Conservation (phyloP, 2,888 invertebrate species). For the Tipula helvola region DNA sequence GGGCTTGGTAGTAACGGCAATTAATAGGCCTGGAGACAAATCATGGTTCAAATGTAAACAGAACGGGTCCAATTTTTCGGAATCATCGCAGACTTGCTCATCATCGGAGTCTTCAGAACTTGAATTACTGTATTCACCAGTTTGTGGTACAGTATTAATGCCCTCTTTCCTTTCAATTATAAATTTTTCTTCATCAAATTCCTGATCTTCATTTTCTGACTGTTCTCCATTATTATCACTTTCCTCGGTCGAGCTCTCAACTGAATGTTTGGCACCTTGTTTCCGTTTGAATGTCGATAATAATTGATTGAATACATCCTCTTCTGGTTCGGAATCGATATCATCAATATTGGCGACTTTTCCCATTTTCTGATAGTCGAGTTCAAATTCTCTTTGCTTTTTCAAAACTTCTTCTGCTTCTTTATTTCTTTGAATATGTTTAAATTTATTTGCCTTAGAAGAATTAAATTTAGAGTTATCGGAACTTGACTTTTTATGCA, state of each 20-base stretch:
- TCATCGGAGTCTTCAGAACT: conserved; percentile 11
- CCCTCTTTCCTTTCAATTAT: neutral
- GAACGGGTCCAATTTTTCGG: conserved; percentile 43
- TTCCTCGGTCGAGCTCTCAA: conserved; percentile 30
- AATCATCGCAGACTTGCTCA: conserved; percentile 7
- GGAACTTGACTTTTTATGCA: neutral
- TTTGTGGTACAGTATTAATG: neutral
- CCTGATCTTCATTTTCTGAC: neutral
- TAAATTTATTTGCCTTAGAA: conserved; percentile 21
- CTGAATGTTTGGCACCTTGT: conserved; percentile 19
- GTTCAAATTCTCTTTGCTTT: conserved; percentile 20
- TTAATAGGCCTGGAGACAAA: conserved; percentile 48
- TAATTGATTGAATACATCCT: conserved; percentile 40
- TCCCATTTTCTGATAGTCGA: conserved; percentile 16
- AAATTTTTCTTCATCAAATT: neutral
- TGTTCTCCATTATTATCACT: conserved; percentile 15
- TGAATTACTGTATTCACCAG: neutral
- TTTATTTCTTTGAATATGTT: conserved; percentile 27
- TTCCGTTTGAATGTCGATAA: conserved; percentile 37
- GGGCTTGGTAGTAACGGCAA: conserved; percentile 37
- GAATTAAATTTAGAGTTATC: neutral
- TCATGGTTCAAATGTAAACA: conserved; percentile 54
- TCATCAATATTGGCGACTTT: neutral
- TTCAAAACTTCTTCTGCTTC: conserved; percentile 26
- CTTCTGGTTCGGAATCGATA: conserved; percentile 26